Evolutionary conservation across 2,797 vertebrate genomes (phyloP).

Genomic region (Enteromius argenteus): DNA sequence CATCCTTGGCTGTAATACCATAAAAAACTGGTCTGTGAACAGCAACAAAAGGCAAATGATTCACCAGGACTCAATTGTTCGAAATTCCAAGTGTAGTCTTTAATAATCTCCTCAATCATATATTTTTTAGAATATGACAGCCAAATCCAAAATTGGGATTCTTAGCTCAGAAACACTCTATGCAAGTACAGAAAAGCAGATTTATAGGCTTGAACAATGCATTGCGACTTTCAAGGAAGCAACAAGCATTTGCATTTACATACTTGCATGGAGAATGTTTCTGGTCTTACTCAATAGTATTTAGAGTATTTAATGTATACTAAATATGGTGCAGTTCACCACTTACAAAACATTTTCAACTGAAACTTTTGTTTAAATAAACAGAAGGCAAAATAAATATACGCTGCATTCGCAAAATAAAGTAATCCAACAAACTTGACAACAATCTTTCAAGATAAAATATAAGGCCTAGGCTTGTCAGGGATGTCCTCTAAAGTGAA

Average conservation of each 20-base stretch:
- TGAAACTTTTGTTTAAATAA: constrained; percentile 11
- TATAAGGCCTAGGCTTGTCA: constrained; percentile 58
- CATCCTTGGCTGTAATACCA: background rate
- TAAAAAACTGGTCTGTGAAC: background rate
- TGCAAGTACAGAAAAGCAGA: background rate
- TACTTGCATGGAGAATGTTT: constrained; percentile 4
- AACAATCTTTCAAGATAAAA: constrained; percentile 47
- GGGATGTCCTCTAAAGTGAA: constrained; percentile 67
- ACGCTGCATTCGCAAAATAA: constrained; percentile 48
- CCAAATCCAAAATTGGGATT: background rate
- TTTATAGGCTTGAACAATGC: background rate
- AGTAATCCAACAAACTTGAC: constrained; percentile 26
- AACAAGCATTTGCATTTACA: background rate
- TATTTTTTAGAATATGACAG: background rate
- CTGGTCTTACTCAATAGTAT: background rate
- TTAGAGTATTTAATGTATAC: background rate
- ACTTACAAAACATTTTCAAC: constrained; percentile 16
- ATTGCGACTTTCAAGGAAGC: background rate
- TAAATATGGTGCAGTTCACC: constrained; percentile 23
- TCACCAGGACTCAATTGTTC: background rate
- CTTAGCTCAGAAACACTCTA: background rate
- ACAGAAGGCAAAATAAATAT: constrained; percentile 44
- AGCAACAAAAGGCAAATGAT: background rate
- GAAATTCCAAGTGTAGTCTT: background rate
- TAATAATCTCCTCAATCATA: background rate